Percentiles rank a stretch among this genome's conserved stretches.
Conservation (phyloP, 1,140 invertebrate genomes). For the Mactra quadrangularis region DNA sequence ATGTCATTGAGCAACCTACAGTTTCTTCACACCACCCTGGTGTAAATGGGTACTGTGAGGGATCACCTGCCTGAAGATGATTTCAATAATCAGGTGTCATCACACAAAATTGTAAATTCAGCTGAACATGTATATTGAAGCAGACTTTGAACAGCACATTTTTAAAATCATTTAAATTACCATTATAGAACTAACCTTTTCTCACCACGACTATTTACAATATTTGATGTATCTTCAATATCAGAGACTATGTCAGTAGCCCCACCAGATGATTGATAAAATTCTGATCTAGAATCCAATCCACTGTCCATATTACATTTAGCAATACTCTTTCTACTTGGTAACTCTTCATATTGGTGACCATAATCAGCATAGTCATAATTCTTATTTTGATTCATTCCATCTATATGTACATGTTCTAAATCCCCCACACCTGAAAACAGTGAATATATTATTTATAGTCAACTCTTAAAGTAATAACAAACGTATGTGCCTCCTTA, state of each 20-base stretch:
- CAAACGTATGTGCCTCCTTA: background rate
- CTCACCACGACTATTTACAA: constrained; percentile 18
- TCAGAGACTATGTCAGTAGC: constrained; percentile 46
- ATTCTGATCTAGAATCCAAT: constrained; percentile 38
- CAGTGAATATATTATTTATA: no score
- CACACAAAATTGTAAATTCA: no score
- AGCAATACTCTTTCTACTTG: constrained; percentile 47
- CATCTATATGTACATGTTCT: constrained; percentile 45
- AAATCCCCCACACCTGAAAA: constrained; percentile 58
- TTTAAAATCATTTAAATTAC: no score
- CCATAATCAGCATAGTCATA: constrained; percentile 63
- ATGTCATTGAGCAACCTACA: no score
- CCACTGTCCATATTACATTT: constrained; percentile 40
- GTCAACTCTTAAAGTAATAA: background rate
- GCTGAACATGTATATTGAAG: no score
- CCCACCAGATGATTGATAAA: constrained; percentile 51
- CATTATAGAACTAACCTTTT: no score
- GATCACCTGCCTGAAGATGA: no score
- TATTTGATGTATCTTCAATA: constrained; percentile 25
- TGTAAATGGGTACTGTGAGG: no score
- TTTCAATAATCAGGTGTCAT: no score
- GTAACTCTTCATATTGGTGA: constrained; percentile 59
- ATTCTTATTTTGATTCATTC: constrained; percentile 37
- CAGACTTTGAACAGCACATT: no score
- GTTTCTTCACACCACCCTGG: no score